These are phyloP conservation scores for Drosophila trapezifrons DNA, from an alignment of 1,140 invertebrate species.

Conservation along the genomic window DNA sequence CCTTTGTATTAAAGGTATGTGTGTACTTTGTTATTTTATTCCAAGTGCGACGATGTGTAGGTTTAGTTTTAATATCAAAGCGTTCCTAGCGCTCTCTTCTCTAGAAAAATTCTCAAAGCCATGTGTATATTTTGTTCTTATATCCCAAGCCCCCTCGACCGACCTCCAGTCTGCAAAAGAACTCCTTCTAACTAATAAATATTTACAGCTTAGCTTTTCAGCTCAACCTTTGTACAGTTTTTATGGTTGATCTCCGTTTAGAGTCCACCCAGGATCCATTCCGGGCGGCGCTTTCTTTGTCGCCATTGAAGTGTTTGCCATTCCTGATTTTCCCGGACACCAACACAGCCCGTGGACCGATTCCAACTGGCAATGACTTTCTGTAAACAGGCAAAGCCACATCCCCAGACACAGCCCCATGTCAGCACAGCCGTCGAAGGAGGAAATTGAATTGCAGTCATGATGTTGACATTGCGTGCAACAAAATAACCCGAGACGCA, in stretches of 20 bases:
- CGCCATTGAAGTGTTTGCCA: conserved; percentile 4
- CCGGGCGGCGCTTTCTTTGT: neutral
- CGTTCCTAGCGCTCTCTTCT: too few relatives aligned
- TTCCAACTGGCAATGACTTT: conserved; percentile 24
- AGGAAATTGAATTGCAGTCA: conserved; percentile 79
- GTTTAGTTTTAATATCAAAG: too few relatives aligned
- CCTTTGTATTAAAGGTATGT: too few relatives aligned
- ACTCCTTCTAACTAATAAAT: neutral
- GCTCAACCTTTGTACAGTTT: neutral
- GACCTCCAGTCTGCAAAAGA: too few relatives aligned
- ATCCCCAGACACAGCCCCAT: conserved; percentile 7
- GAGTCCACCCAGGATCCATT: neutral
- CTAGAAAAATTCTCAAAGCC: too few relatives aligned
- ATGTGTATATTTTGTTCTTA: neutral
- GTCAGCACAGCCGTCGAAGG: conserved; percentile 19
- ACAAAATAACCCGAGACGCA: conserved; percentile 51
- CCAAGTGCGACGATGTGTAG: too few relatives aligned
- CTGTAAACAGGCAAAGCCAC: conserved; percentile 7
- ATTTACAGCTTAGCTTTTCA: neutral
- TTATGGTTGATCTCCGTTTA: conserved; percentile 3
- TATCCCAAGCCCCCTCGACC: neutral
- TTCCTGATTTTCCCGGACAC: conserved; percentile 3
- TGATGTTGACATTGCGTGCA: conserved; percentile 80
- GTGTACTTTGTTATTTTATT: too few relatives aligned
- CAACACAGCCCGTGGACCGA: conserved; percentile 2